Conservation (phyloP, 2,888 invertebrate genomes). For the Camptogramma bilineatum region DNA sequence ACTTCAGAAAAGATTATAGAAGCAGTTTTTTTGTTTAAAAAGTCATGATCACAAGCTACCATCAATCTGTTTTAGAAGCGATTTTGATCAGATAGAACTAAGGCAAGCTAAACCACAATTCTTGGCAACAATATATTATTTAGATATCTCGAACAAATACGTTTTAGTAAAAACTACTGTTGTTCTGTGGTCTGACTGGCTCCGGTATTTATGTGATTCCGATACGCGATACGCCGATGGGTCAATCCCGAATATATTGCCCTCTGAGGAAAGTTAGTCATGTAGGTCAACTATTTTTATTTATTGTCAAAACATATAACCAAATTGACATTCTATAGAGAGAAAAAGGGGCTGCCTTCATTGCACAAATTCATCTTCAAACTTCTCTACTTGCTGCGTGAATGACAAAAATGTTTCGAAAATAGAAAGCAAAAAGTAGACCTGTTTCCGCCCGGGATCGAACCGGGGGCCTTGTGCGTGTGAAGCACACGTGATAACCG, state of each 20-base stretch:
- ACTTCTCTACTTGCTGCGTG: too few relatives aligned
- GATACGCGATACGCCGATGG: constrained; percentile 43
- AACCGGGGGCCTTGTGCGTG: constrained; percentile 90
- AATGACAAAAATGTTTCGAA: neutral
- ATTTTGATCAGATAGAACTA: neutral
- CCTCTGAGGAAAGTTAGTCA: constrained; percentile 9
- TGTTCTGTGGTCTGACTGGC: constrained; percentile 14
- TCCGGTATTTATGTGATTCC: constrained; percentile 51
- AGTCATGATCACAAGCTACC: too few relatives aligned
- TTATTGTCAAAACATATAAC: neutral
- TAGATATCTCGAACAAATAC: neutral
- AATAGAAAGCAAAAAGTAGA: constrained; percentile 10
- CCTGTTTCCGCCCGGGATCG: constrained; percentile 88
- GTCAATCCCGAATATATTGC: constrained; percentile 25
- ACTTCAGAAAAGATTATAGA: too few relatives aligned
- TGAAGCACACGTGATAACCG: constrained; percentile 92
- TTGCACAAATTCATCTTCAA: too few relatives aligned
- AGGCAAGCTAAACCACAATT: neutral
- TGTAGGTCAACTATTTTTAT: constrained; percentile 10
- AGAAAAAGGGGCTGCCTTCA: neutral
- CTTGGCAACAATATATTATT: constrained; percentile 1
- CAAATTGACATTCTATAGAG: neutral
- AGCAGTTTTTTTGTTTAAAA: too few relatives aligned
- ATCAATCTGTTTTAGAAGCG: too few relatives aligned
- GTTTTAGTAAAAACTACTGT: constrained; percentile 10